These are phyloP conservation scores for Sturnira hondurensis DNA, from an alignment of 2,113 vertebrate genomes.

Conservation along the genomic window DNA sequence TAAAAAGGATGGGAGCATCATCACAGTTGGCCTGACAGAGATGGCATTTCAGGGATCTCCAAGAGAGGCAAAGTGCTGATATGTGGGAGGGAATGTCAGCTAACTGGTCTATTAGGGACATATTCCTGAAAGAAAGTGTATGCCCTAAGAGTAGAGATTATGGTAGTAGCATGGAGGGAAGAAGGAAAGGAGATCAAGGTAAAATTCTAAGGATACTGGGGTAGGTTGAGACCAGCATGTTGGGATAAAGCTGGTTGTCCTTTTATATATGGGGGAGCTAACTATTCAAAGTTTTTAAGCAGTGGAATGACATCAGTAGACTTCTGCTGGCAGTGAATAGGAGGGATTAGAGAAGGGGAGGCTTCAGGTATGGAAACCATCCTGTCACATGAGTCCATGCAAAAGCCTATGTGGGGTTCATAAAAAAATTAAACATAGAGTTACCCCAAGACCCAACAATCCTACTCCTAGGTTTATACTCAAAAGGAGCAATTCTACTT, in stretches of 20 bases:
- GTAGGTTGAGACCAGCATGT: neutral
- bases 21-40: neutral
- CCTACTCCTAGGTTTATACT: neutral
- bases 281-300: neutral
- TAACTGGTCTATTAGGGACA: neutral
- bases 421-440: neutral
- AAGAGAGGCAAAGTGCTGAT: neutral
- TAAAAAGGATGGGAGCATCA: neutral
- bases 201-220: neutral
- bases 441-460: neutral
- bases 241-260: neutral
- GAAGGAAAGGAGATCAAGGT: neutral
- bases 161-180: neutral
- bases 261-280: neutral
- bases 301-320: neutral
- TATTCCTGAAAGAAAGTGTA: neutral
- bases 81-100: neutral
- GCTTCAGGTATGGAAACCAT: neutral
- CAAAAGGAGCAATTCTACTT: neutral
- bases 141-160: neutral
- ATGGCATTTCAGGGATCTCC: neutral
- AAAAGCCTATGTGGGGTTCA: neutral
- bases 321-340: neutral
- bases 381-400: neutral
- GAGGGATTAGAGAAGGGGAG: neutral